These are phyloP conservation scores for Melieria crassipennis DNA, from an alignment of 2,888 invertebrate species.

Conservation along the genomic window DNA sequence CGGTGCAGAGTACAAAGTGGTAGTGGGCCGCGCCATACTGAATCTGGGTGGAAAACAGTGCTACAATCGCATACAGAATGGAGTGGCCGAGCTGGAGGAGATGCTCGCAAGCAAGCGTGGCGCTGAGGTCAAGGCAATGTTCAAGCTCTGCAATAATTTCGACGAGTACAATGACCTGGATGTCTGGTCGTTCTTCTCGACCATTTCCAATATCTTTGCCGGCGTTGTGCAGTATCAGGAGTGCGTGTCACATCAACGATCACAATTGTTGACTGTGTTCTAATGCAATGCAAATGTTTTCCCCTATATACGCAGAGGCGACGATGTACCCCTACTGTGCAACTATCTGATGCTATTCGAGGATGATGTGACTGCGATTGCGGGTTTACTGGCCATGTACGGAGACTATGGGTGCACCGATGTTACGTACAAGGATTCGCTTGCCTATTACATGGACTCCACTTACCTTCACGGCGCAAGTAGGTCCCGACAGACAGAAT, in stretches of 20 bases:
- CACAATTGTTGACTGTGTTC: background rate
- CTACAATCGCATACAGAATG: constrained; percentile 59
- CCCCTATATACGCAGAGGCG: constrained; percentile 40
- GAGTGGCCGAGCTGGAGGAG: constrained; percentile 55
- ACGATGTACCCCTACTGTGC: constrained; percentile 50
- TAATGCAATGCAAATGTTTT: background rate
- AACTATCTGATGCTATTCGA: constrained; percentile 46
- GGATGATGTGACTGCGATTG: constrained; percentile 55
- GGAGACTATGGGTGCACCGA: constrained; percentile 50
- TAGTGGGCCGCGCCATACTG: constrained; percentile 55
- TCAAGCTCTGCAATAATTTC: constrained; percentile 59
- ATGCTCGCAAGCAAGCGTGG: constrained; percentile 52
- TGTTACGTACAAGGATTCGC: constrained; percentile 48
- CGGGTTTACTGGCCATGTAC: constrained; percentile 46
- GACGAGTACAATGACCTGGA: constrained; percentile 57
- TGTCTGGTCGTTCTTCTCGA: constrained; percentile 57
- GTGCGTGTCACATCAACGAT: constrained; percentile 37
- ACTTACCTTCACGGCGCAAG: constrained; percentile 45
- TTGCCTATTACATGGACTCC: constrained; percentile 45
- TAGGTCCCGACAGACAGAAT: constrained; percentile 41
- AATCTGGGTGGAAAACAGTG: constrained; percentile 59
- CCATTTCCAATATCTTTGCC: constrained; percentile 57
- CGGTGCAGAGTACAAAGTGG: constrained; percentile 59
- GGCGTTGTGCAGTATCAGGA: constrained; percentile 57
- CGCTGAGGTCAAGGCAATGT: constrained; percentile 55